Evolutionary conservation across 2,888 invertebrate genomes (phyloP).

Genomic region (Polyploca ridens): DNA sequence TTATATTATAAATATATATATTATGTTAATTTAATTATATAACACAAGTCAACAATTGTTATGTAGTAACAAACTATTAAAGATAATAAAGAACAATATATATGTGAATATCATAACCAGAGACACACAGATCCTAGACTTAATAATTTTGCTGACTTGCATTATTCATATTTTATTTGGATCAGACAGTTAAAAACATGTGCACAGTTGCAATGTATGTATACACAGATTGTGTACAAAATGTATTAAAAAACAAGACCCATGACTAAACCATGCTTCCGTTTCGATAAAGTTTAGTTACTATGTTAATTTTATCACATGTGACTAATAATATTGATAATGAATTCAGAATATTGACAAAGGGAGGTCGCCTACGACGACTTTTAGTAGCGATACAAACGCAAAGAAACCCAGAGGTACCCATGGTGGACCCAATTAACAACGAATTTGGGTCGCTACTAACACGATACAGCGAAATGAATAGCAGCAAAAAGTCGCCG

Average conservation of each 20-base stretch:
- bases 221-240: too few species aligned
- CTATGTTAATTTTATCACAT: conserved; percentile 8
- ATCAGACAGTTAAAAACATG: neutral
- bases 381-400: too few species aligned
- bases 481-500: too few species aligned
- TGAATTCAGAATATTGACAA: neutral
- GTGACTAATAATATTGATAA: neutral
- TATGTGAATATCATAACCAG: neutral
- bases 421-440: too few species aligned
- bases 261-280: conserved; percentile 1
- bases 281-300: neutral
- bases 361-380: too few species aligned
- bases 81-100: conserved; percentile 3
- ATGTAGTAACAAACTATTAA: neutral
- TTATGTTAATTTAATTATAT: neutral
- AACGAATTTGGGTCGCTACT: too few species aligned
- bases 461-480: too few species aligned
- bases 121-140: too few species aligned
- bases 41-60: neutral
- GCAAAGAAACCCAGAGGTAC: too few species aligned
- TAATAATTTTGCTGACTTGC: too few species aligned
- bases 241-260: neutral
- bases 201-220: neutral
- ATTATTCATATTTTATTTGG: too few species aligned
- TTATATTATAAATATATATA: neutral